Evolutionary conservation across 2,113 vertebrate species (phyloP).

Genomic region (Burhinus bistriatus): DNA sequence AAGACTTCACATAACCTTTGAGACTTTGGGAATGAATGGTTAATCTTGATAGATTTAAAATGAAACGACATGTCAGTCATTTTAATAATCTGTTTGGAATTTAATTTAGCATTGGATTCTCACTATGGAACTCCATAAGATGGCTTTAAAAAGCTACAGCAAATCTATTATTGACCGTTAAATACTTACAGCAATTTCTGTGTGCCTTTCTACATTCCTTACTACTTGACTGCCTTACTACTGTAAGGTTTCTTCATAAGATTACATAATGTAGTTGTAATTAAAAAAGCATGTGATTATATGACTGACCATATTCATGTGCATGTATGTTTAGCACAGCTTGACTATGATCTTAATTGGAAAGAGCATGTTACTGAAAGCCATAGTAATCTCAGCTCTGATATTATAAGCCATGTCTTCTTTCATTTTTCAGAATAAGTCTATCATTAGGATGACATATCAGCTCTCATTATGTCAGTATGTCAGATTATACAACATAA

Average conservation of each 20-base stretch:
- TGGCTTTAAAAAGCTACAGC: neutral
- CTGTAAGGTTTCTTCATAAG: neutral
- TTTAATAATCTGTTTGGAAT: neutral
- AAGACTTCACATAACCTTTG: neutral
- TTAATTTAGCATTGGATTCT: neutral
- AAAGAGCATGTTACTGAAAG: neutral
- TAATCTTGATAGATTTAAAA: neutral
- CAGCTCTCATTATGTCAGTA: constrained; percentile 15
- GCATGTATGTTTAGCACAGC: neutral
- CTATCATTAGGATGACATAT: neutral
- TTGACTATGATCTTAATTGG: neutral
- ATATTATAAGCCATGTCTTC: neutral
- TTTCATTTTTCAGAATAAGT: constrained; percentile 8
- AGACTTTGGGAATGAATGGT: neutral
- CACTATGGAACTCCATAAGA: neutral
- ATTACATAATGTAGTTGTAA: neutral
- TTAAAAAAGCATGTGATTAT: neutral
- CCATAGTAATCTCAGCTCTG: neutral
- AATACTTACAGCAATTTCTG: neutral
- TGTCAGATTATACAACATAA: neutral
- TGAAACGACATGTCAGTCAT: neutral
- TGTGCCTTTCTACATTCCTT: neutral
- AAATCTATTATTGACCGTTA: neutral
- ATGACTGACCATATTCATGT: neutral
- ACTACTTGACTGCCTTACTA: neutral